Conservation (phyloP, 2,797 vertebrate genomes). For the Naso thynnoides region DNA sequence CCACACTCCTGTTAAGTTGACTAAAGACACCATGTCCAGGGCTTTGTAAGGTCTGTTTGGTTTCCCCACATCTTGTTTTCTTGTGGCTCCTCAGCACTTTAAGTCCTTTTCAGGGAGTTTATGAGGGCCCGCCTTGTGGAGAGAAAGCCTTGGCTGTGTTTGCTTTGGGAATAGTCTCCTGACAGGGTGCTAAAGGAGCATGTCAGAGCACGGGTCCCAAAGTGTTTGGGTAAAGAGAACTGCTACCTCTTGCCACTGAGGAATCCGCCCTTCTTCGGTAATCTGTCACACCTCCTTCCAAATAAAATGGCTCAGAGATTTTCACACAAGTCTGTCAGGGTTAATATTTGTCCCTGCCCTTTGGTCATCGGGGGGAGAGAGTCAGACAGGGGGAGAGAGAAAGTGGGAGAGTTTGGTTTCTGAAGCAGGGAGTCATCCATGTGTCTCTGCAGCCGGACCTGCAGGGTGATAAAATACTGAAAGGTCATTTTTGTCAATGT, state of each 20-base stretch:
- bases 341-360: conserved; percentile 89
- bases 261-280: conserved; percentile 85
- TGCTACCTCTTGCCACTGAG: conserved; percentile 84
- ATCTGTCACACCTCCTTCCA: conserved; percentile 84
- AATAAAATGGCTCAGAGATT: conserved; percentile 87
- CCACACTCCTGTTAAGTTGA: conserved; percentile 73
- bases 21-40: conserved; percentile 80
- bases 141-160: conserved; percentile 84
- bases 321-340: conserved; percentile 89
- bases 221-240: conserved; percentile 83
- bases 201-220: conserved; percentile 81
- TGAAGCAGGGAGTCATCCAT: conserved; percentile 42
- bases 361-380: conserved; percentile 64
- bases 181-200: conserved; percentile 89
- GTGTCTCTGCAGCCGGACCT: conserved; percentile 31
- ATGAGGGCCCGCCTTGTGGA: conserved; percentile 75
- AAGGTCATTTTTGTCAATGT: conserved; percentile 5
- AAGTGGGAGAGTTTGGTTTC: conserved; percentile 43
- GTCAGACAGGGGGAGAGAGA: conserved; percentile 22
- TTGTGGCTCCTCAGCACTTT: conserved; percentile 78
- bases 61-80: conserved; percentile 84
- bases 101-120: conserved; percentile 85
- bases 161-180: conserved; percentile 85
- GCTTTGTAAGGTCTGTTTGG: conserved; percentile 83
- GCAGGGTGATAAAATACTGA: conserved; percentile 49